phyloP scores from a whole-genome alignment of 1,140 invertebrate genomes.

The Anthonomus grandis region DNA sequence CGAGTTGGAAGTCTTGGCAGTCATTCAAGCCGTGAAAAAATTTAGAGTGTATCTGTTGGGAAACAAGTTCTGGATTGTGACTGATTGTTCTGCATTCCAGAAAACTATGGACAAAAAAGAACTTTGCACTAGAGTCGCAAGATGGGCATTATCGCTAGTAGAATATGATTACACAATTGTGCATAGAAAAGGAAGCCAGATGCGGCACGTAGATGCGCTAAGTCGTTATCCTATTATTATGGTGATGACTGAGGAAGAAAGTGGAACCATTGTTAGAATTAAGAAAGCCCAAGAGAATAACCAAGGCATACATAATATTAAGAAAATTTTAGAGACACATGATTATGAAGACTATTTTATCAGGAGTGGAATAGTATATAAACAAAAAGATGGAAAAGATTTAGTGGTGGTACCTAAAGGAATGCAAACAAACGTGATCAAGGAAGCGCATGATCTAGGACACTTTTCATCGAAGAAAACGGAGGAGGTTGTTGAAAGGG shows the following conservation, averaged over 20 bases:
- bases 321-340: constrained; percentile 26
- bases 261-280: constrained; percentile 13
- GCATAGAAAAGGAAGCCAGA: constrained; percentile 42
- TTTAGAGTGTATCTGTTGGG: constrained; percentile 53
- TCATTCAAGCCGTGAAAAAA: constrained; percentile 51
- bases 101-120: constrained; percentile 39
- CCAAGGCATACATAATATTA: constrained; percentile 26
- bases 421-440: constrained; percentile 32
- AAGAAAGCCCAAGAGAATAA: constrained; percentile 28
- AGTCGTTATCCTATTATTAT: constrained; percentile 43
- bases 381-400: constrained; percentile 25
- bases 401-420: constrained; percentile 24
- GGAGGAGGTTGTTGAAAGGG: constrained; percentile 41
- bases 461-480: constrained; percentile 42
- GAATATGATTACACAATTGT: constrained; percentile 43
- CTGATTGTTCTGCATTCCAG: constrained; percentile 45
- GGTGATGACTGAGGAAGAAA: constrained; percentile 21
- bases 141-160: constrained; percentile 43
- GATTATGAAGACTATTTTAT: constrained; percentile 33
- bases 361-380: constrained; percentile 29
- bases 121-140: constrained; percentile 37
- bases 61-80: constrained; percentile 50
- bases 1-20: constrained; percentile 49
- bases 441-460: constrained; percentile 28
- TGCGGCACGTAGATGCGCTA: constrained; percentile 50